These are phyloP conservation scores for Morpho deidamia DNA, from an alignment of 2,888 invertebrate species.

Conservation along the genomic window DNA sequence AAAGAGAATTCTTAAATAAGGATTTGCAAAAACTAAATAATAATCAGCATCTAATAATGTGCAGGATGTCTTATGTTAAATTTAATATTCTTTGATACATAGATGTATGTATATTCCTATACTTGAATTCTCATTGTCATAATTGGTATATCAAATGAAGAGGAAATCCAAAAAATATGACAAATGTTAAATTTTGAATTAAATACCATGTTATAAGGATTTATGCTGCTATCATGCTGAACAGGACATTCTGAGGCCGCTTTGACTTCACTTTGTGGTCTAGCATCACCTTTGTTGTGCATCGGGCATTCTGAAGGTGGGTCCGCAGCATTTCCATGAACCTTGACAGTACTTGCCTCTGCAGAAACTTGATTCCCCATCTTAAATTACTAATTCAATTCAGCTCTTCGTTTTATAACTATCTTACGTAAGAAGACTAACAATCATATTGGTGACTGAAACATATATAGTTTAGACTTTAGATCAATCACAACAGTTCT, in stretches of 20 bases:
- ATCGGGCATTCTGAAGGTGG: slow-evolving; percentile 92
- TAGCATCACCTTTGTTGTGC: slow-evolving; percentile 79
- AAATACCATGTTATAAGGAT: slow-evolving; percentile 90
- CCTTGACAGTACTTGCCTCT: slow-evolving; percentile 39
- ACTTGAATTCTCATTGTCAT: too few species aligned
- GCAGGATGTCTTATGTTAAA: slow-evolving; percentile 3
- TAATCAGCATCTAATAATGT: too few species aligned
- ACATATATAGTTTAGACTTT: too few species aligned
- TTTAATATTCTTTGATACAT: not conserved
- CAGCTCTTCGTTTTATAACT: slow-evolving; percentile 33
- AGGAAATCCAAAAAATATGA: too few species aligned
- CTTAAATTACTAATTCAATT: slow-evolving; percentile 23
- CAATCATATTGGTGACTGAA: too few species aligned
- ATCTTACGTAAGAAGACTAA: slow-evolving; percentile 59
- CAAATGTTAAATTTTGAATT: not conserved
- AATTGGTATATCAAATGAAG: too few species aligned
- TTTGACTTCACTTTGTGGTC: slow-evolving; percentile 25
- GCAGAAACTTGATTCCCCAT: slow-evolving; percentile 70
- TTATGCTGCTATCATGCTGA: slow-evolving; percentile 80
- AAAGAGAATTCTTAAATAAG: too few species aligned
- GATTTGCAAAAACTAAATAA: too few species aligned
- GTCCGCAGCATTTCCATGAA: slow-evolving; percentile 32
- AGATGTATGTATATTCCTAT: not conserved
- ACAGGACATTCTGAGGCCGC: slow-evolving; percentile 85
- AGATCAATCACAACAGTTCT: too few species aligned